Evolutionary conservation across 2,888 invertebrate species (phyloP).

Genomic region (Hypolimnas misippus): DNA sequence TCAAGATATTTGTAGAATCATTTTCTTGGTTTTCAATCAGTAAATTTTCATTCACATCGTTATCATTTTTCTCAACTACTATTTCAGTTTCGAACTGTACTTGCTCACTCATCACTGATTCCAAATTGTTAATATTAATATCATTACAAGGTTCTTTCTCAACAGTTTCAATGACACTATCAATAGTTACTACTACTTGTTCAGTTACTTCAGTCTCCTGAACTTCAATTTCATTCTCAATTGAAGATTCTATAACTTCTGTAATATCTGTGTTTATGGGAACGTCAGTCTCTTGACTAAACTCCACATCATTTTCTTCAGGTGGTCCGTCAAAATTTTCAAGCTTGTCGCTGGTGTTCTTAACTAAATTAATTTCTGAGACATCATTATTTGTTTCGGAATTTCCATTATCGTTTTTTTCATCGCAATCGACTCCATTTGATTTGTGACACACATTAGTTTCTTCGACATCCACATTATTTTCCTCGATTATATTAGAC

Average conservation of each 20-base stretch:
- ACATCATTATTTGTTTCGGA: conserved; percentile 26
- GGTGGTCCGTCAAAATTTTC: conserved; percentile 8
- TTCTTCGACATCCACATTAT: conserved; percentile 48
- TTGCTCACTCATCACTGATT: conserved; percentile 35
- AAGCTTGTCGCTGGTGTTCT: conserved; percentile 3
- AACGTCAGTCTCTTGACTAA: conserved; percentile 13
- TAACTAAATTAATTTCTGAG: conserved; percentile 19
- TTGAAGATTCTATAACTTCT: conserved; percentile 14
- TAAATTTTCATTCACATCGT: conserved; percentile 54
- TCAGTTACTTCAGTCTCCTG: conserved; percentile 22
- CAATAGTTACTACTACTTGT: conserved; percentile 26
- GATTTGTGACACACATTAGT: conserved; percentile 66
- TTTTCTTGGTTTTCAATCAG: conserved; percentile 41
- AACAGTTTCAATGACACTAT: conserved; percentile 22
- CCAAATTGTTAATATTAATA: conserved; percentile 39
- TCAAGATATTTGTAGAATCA: conserved; percentile 57
- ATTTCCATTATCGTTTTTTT: conserved; percentile 42
- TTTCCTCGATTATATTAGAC: conserved; percentile 50
- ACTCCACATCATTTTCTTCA: conserved; percentile 10
- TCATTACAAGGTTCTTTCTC: conserved; percentile 43
- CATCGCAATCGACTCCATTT: conserved; percentile 62
- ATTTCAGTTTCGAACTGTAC: conserved; percentile 71
- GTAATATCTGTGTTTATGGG: conserved; percentile 4
- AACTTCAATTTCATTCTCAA: conserved; percentile 3
- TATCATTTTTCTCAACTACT: conserved; percentile 67